Conservation (phyloP, 2,113 vertebrate species). For the Sardina pilchardus region DNA sequence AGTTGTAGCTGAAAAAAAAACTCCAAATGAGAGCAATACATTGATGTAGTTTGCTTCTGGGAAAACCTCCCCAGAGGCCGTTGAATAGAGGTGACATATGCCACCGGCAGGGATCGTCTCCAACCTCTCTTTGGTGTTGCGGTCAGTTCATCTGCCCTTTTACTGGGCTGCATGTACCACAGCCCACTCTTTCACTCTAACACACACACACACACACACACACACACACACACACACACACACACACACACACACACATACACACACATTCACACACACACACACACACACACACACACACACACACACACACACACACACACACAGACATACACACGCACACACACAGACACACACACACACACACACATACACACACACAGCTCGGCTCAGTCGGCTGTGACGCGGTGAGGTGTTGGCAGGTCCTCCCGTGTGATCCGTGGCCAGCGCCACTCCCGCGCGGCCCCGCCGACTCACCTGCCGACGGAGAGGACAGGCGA, state of each 20-base stretch:
- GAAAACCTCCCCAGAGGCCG: neutral
- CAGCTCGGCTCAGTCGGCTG: neutral
- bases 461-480: neutral
- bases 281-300: neutral
- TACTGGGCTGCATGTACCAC: neutral
- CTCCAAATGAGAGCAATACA: neutral
- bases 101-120: neutral
- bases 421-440: neutral
- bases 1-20: no score
- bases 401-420: neutral
- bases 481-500: neutral
- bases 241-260: neutral
- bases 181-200: neutral
- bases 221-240: neutral
- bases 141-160: neutral
- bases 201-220: neutral
- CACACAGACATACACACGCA: neutral
- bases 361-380: conserved; percentile 8
- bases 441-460: neutral
- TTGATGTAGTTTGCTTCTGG: neutral
- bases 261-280: neutral
- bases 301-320: no score
- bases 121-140: neutral
- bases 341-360: neutral
- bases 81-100: neutral